A percentile compares a stretch with the other conserved stretches of the same genome.
Evolutionary conservation across 92 coral and sea anemone species (phyloP).

Genomic region (Palythoa grandis): DNA sequence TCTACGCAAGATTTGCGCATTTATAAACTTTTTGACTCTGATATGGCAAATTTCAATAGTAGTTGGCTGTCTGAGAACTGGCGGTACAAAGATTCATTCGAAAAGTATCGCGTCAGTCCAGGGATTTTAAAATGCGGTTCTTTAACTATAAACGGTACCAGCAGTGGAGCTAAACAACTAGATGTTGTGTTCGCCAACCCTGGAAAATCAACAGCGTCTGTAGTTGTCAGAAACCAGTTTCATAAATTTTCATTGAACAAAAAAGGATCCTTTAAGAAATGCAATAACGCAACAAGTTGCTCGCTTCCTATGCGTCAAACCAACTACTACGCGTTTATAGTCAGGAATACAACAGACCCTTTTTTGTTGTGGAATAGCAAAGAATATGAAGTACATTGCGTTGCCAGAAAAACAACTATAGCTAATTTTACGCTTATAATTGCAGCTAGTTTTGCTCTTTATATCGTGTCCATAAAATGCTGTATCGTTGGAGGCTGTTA

Average conservation of each 20-base stretch:
- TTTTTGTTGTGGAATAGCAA: background rate
- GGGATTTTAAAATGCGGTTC: background rate
- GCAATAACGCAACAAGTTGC: background rate
- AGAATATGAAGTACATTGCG: background rate
- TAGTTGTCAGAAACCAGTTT: constrained; percentile 1
- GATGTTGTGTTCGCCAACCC: constrained; percentile 11
- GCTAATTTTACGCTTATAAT: background rate
- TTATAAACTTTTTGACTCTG: background rate
- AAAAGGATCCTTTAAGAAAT: background rate
- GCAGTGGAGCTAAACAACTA: background rate
- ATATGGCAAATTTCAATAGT: background rate
- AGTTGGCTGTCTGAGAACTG: background rate
- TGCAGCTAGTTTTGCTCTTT: background rate
- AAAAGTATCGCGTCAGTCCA: background rate
- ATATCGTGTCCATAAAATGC: background rate
- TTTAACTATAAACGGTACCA: background rate
- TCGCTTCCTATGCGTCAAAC: background rate
- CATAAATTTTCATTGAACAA: background rate
- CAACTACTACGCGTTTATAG: background rate
- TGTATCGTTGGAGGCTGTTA: background rate
- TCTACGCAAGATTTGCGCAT: constrained; percentile 7
- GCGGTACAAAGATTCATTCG: background rate
- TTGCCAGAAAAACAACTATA: background rate
- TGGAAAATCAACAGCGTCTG: background rate
- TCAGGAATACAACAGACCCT: background rate